phyloP scores from a whole-genome alignment of 2,113 vertebrate genomes.

The Actinemys pallida region DNA sequence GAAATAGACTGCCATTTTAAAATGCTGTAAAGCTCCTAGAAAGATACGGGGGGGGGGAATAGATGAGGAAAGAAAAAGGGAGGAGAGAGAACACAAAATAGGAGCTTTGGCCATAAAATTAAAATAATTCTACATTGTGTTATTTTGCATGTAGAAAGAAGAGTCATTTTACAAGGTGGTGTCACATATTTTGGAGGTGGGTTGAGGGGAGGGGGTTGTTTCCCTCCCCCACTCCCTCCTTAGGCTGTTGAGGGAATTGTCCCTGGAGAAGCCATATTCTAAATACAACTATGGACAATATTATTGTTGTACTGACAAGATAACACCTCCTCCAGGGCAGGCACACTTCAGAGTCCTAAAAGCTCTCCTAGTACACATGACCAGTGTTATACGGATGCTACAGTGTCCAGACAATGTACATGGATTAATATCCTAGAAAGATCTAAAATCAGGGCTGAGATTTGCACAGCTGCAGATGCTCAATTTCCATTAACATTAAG shows the following conservation, averaged over 20 bases:
- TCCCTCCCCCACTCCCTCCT: not conserved
- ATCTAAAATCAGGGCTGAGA: not conserved
- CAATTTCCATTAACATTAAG: not conserved
- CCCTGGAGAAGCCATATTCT: not conserved
- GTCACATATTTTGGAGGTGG: not conserved
- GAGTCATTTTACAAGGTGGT: not conserved
- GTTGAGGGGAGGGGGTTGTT: not conserved
- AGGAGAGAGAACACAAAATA: not conserved
- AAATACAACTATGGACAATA: not conserved
- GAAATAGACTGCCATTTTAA: constrained; percentile 44
- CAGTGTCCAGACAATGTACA: not conserved
- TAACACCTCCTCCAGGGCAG: not conserved
- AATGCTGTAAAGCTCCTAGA: constrained; percentile 29
- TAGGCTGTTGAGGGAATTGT: not conserved
- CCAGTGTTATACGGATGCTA: not conserved
- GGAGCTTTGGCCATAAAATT: constrained; percentile 19
- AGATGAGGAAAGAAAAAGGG: not conserved
- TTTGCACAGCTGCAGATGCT: not conserved
- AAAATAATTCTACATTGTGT: not conserved
- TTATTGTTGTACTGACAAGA: not conserved
- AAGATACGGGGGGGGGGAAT: not conserved
- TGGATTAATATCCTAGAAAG: not conserved
- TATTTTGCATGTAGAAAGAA: not conserved
- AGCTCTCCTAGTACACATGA: too few relatives aligned
- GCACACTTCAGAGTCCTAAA: too few relatives aligned